phyloP scores from a whole-genome alignment of 2,888 invertebrate genomes.

The Drosophila birchii region DNA sequence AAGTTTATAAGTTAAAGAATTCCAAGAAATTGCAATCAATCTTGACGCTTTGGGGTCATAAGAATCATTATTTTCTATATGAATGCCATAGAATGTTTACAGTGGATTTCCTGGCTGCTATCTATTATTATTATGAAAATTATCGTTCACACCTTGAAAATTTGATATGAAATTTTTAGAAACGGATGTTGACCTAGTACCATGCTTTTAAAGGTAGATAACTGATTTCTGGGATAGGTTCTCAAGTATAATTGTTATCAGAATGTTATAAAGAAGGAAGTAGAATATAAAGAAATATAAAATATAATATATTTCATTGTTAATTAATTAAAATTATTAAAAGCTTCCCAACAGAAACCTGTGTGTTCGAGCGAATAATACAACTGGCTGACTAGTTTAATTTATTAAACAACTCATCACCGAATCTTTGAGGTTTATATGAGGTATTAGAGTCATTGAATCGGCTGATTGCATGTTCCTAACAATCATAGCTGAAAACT shows the following conservation, averaged over 20 bases:
- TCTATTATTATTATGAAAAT: background rate
- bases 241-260: background rate
- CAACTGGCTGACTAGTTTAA: background rate
- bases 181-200: background rate
- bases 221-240: background rate
- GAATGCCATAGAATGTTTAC: background rate
- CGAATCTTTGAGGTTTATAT: background rate
- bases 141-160: background rate
- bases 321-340: no score
- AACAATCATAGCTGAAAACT: conserved; percentile 1
- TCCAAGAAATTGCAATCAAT: background rate
- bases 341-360: background rate
- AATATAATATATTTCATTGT: background rate
- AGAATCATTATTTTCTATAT: background rate
- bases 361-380: no score
- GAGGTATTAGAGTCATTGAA: conserved; percentile 4
- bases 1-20: background rate
- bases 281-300: no score
- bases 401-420: conserved; percentile 6
- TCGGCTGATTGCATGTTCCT: background rate
- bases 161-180: background rate
- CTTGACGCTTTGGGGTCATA: background rate
- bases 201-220: background rate
- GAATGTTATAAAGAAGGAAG: background rate
- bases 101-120: background rate